phyloP scores from a whole-genome alignment of 1,140 invertebrate species.

The Leptopilina clavipes region DNA sequence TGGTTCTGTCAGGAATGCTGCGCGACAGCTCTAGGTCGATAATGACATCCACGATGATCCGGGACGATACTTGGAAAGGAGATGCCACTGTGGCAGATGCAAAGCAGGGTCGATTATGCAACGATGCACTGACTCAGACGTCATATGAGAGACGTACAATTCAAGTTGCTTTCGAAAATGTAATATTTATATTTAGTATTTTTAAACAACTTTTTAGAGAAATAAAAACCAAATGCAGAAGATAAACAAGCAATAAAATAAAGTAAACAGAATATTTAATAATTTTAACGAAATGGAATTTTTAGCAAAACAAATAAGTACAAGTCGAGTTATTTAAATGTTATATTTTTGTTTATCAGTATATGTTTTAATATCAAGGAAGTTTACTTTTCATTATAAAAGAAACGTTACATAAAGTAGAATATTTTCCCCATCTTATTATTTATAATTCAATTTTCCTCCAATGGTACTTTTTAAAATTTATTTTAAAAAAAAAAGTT shows the following conservation, averaged over 20 bases:
- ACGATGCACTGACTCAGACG: slow-evolving; percentile 16
- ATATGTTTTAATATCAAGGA: too few species aligned
- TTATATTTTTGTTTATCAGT: neutral
- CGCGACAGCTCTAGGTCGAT: slow-evolving; percentile 47
- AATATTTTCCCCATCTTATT: too few species aligned
- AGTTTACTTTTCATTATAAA: too few species aligned
- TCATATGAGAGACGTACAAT: neutral
- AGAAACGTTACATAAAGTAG: too few species aligned
- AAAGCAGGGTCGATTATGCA: slow-evolving; percentile 33
- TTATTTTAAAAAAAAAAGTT: too few species aligned
- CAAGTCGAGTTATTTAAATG: neutral
- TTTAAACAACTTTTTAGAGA: neutral
- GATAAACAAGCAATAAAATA: neutral
- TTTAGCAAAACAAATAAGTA: neutral
- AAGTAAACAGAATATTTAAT: too few species aligned
- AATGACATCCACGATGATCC: slow-evolving; percentile 46
- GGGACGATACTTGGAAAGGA: slow-evolving; percentile 30
- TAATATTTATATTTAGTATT: neutral
- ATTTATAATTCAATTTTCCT: too few species aligned
- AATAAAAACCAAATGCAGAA: neutral
- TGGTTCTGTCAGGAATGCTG: slow-evolving; percentile 41
- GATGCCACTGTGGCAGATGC: slow-evolving; percentile 19
- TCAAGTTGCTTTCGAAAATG: neutral
- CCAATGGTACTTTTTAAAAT: too few species aligned
- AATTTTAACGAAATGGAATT: neutral